Conservation (phyloP, 1,140 invertebrate species). For the Trinorchestia longiramus region DNA sequence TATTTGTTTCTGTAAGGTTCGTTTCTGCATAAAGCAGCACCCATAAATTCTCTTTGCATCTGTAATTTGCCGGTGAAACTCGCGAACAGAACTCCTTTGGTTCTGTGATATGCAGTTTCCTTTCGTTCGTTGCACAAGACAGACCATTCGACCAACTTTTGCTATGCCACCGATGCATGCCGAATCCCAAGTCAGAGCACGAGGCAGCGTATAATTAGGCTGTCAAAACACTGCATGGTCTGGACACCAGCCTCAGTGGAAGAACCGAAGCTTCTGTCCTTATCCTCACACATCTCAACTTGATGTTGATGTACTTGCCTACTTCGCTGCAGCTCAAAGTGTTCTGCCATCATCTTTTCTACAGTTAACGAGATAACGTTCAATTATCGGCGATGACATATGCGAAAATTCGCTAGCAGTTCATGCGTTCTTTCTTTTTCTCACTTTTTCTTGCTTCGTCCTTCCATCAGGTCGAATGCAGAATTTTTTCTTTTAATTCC, state of each 20-base stretch:
- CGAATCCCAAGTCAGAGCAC: neutral
- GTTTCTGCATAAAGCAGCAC: neutral
- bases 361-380: constrained; percentile 8
- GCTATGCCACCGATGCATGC: neutral
- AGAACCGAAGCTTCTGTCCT: neutral
- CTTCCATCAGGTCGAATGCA: neutral
- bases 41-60: neutral
- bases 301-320: neutral
- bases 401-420: neutral
- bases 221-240: constrained; percentile 3
- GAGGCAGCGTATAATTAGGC: neutral
- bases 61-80: neutral
- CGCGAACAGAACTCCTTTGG: neutral
- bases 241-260: neutral
- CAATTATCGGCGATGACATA: neutral
- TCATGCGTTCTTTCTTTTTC: neutral
- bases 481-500: neutral
- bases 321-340: neutral
- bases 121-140: neutral
- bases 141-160: neutral
- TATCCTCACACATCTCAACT: neutral
- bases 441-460: neutral
- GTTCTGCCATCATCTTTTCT: neutral
- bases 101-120: neutral
- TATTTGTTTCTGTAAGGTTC: neutral